Evolutionary conservation across 35 echinoderm and acorn worm species (phyloP).

Genomic region (Ptychodera flava): DNA sequence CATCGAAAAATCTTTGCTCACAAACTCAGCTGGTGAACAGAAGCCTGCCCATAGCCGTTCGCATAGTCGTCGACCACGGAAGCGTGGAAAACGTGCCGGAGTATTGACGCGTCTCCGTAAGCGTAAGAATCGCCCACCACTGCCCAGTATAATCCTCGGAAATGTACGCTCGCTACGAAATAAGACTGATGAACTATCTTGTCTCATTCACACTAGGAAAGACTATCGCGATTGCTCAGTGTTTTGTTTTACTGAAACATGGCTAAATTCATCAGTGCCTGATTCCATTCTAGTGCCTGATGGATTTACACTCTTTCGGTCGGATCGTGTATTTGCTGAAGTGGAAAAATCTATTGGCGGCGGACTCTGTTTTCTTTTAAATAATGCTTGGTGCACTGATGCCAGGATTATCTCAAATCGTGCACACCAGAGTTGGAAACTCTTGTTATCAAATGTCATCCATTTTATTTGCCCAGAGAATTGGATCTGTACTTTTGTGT

Average conservation of each 20-base stretch:
- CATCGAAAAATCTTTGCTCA: neutral
- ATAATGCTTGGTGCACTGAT: conserved; percentile 19
- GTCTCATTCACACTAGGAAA: neutral
- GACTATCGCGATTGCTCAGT: no score
- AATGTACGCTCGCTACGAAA: no score
- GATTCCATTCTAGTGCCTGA: neutral
- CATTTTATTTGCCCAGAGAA: conserved; percentile 23
- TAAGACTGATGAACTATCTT: neutral
- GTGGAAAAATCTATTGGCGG: conserved; percentile 1
- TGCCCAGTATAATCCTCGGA: conserved; percentile 24
- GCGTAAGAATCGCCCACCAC: neutral
- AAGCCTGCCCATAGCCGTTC: neutral
- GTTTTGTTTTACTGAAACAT: no score
- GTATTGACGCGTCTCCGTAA: no score
- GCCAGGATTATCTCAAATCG: neutral
- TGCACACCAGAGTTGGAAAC: neutral
- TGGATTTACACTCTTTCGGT: neutral
- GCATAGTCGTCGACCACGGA: neutral
- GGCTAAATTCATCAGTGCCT: conserved; percentile 6
- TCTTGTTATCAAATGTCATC: conserved; percentile 8
- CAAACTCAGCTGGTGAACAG: neutral
- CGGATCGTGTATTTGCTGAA: neutral
- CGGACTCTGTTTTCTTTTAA: conserved; percentile 6
- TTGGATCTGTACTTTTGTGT: conserved; percentile 2
- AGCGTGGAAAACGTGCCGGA: no score